Conservation (phyloP, 2,113 vertebrate genomes). For the Proteles cristata region DNA sequence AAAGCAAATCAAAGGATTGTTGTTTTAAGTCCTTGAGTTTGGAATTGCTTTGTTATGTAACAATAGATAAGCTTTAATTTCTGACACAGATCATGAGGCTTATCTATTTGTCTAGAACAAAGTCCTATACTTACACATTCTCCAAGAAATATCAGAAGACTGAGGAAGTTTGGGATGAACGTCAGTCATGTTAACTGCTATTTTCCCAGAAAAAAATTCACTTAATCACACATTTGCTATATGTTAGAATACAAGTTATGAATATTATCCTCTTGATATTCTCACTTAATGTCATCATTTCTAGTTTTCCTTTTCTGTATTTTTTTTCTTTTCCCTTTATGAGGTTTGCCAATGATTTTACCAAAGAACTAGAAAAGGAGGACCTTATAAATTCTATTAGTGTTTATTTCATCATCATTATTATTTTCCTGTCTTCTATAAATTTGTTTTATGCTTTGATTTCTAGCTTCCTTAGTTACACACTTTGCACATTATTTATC, state of each 20-base stretch:
- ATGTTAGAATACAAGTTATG: background rate
- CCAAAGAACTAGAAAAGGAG: background rate
- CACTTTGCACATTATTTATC: background rate
- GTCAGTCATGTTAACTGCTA: background rate
- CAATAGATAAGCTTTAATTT: background rate
- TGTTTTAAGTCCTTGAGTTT: background rate
- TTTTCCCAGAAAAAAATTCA: background rate
- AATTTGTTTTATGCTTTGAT: background rate
- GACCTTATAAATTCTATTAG: background rate
- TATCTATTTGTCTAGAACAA: background rate
- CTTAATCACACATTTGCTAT: background rate
- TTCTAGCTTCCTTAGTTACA: background rate
- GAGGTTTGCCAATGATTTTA: background rate
- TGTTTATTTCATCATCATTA: background rate
- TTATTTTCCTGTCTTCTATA: background rate
- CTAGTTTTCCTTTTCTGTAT: background rate
- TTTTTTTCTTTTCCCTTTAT: background rate
- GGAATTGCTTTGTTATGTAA: background rate
- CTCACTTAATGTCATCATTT: background rate
- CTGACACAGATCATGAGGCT: background rate
- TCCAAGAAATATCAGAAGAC: background rate
- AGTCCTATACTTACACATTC: background rate
- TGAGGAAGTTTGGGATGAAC: background rate
- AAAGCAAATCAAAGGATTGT: background rate
- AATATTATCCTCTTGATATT: background rate